Evolutionary conservation across 2,113 vertebrate species (phyloP).

Genomic region (Oryzias melastigma): DNA sequence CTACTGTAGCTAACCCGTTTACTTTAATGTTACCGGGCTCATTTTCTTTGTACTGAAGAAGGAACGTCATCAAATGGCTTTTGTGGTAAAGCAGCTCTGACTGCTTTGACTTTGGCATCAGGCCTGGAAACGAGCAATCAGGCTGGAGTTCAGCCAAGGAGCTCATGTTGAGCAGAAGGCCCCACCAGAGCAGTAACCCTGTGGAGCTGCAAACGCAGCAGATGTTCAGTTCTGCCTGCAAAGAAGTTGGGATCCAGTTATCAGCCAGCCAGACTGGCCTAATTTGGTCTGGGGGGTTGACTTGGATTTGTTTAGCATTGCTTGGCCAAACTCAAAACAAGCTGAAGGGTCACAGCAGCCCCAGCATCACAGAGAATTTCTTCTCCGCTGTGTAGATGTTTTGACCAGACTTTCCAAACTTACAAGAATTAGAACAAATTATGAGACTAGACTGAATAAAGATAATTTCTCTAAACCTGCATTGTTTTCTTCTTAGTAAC

Average conservation of each 20-base stretch:
- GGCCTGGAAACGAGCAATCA: slow-evolving; percentile 18
- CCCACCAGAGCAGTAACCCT: slow-evolving; percentile 34
- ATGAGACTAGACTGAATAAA: not conserved
- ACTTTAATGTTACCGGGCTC: not conserved
- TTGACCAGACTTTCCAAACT: not conserved
- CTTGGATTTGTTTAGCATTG: slow-evolving; percentile 23
- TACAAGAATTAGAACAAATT: not conserved
- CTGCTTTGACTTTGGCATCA: slow-evolving; percentile 15
- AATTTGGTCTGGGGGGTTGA: slow-evolving; percentile 4
- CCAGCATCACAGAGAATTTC: not conserved
- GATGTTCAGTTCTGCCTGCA: slow-evolving; percentile 54
- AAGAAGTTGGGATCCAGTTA: slow-evolving; percentile 44
- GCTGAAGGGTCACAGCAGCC: slow-evolving; percentile 15
- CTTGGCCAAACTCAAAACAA: slow-evolving; percentile 33
- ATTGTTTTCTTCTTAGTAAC: not conserved
- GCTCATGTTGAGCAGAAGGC: slow-evolving; percentile 24
- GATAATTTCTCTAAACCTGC: not conserved
- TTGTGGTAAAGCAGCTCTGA: not conserved
- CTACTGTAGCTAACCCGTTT: not conserved
- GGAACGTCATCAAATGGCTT: slow-evolving; percentile 3
- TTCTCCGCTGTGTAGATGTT: not conserved
- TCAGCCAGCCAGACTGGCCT: slow-evolving; percentile 29
- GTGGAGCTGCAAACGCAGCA: slow-evolving; percentile 45
- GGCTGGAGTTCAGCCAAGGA: slow-evolving; percentile 18
- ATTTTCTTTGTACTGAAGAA: slow-evolving; percentile 2